These are phyloP conservation scores for Scalopus aquaticus DNA, from an alignment of 2,113 vertebrate genomes.

Conservation along the genomic window DNA sequence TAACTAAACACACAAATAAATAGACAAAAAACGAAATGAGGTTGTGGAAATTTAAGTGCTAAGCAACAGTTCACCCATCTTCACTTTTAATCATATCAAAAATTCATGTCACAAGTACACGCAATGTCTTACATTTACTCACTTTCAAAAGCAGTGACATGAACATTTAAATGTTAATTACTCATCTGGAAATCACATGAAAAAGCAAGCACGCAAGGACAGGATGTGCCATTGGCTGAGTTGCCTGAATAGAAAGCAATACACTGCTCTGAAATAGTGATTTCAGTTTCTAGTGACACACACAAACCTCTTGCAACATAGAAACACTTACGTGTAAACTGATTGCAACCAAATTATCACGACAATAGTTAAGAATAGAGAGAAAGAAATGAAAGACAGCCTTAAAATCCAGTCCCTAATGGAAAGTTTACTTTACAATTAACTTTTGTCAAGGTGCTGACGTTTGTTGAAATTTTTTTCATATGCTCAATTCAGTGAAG, in stretches of 20 bases:
- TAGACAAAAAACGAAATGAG: neutral
- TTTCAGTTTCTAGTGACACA: neutral
- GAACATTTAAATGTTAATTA: neutral
- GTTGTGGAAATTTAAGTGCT: neutral
- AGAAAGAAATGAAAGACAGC: neutral
- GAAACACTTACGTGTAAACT: neutral
- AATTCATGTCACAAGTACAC: constrained; percentile 49
- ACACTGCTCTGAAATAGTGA: neutral
- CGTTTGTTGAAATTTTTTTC: neutral
- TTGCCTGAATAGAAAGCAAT: neutral
- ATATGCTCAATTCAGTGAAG: neutral
- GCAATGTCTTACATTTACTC: constrained; percentile 41
- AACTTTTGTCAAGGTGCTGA: neutral
- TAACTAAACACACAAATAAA: neutral
- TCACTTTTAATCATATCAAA: constrained; percentile 33
- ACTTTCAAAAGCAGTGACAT: constrained; percentile 3
- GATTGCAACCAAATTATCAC: neutral
- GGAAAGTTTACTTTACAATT: neutral
- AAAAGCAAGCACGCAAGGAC: neutral
- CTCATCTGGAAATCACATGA: constrained; percentile 62
- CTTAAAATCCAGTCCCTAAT: neutral
- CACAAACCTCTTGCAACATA: neutral
- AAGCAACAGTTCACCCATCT: neutral
- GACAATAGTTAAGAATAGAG: neutral
- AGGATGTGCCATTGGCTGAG: neutral